Evolutionary conservation across 2,113 vertebrate genomes (phyloP).

Genomic region (Oriolus oriolus): DNA sequence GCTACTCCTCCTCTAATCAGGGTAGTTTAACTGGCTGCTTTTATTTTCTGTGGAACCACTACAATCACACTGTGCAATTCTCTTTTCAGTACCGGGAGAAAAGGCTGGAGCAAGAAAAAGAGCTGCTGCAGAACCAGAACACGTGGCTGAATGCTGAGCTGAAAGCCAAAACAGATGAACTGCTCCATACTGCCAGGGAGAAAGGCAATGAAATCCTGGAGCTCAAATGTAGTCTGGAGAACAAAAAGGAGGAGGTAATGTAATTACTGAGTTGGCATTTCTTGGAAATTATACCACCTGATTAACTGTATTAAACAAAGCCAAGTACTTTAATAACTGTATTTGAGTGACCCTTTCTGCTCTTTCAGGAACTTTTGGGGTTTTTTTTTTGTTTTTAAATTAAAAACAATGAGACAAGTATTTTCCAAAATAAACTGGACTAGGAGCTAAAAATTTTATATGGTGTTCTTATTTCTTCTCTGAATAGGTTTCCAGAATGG

Average conservation of each 20-base stretch:
- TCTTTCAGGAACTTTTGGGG: not conserved
- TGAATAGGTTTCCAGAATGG: conserved; percentile 80
- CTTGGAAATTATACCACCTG: not conserved
- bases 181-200: conserved; percentile 85
- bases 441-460: not conserved
- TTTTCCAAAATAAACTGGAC: not conserved
- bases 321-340: not conserved
- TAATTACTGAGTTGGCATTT: not conserved
- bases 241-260: conserved; percentile 89
- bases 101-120: conserved; percentile 93
- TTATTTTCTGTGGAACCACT: not conserved
- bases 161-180: conserved; percentile 91
- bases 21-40: not conserved
- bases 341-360: not conserved
- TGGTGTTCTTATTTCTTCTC: not conserved
- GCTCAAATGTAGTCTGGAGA: conserved; percentile 87
- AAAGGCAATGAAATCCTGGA: conserved; percentile 92
- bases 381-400: not conserved
- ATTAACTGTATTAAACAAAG: not conserved
- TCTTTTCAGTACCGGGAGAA: conserved; percentile 87
- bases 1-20: not conserved
- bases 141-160: conserved; percentile 88
- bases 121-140: conserved; percentile 84
- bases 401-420: not conserved
- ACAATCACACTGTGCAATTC: not conserved